Base-by-base conservation (phyloP, 2,888 invertebrate species). In the Tinea semifulvella region DNA sequence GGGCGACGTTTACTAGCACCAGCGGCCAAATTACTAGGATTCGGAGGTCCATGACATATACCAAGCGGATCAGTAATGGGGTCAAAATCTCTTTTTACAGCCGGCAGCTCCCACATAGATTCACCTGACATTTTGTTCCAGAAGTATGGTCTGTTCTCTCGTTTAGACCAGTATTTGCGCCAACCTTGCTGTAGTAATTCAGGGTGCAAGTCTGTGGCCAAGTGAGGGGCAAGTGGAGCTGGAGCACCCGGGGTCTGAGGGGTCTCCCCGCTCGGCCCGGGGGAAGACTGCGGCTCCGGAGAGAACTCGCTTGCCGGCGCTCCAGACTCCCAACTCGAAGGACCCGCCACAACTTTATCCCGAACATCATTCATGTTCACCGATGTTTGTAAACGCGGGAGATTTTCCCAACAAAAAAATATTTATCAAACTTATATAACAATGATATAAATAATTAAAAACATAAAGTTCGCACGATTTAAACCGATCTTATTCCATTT, bases 61-160 rank as follows among this genome's bases (percentile, higher is more conserved):
- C 94, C 94, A 47, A 96, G 76, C 0, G 96, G 96, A 72, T 96
- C 95, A 44, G 95, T 94, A 42, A 95, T 86, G 1, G 94, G 94
- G 80, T 97, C 96, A 72, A 92, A 95, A 55, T 90, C 91, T 48
- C 88, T 85, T 61, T 89, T 89, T 7, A 88, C 72, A n/a, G 88
- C 85, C 10, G 96, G 96, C 85, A 95, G 88, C 68, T 98, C 97
- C 98, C 98, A 98, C 55, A 96, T 82, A n/a, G 96, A 96, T 75
- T 97, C 95, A 44, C 96, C 95, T 1, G 95, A 95, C 17, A 92
- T 75, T 76, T 96, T 96, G 68, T 98, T 98, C 93, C 96, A 98
- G 75, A 92, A 98, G 68, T 98, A 98, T 1, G 95, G 95, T 19
- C 97, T 84, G 63, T 92, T 95, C 70, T 98, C 97, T 45, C 97